Evolutionary conservation across 1,140 invertebrate genomes (phyloP), one percentile per base, ranked within the genome.

Genomic region (Streblospio benedicti): DNA sequence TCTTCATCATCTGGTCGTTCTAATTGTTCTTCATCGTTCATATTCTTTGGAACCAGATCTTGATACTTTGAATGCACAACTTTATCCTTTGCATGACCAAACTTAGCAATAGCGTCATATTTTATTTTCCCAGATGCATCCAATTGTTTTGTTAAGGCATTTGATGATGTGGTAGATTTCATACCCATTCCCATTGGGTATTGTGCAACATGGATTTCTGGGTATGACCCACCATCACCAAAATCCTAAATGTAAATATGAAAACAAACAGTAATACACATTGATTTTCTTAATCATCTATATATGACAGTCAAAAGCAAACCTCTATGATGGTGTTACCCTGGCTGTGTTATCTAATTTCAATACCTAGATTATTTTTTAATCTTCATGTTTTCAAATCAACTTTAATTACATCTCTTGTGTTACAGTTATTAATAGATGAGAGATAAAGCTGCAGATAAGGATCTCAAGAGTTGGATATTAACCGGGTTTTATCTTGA

Each of bases 151-250:
- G 94, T 91, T 6, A 99, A 71, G 0, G 94, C 90, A 81, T 96
- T 96, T 14, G 89, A 89, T 6, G 72, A 66, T 35, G 66, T 67
- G 27, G 63, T 57, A 64, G 77, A 78, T 61, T 85, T 68, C 83
- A 84, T 57, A 23, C 77, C 76, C 83, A 96, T 89, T 62, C 87
- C 87, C 30, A 99, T 76, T 0, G 97, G 97, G 80, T 93, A 96
- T 71, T 99, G 97, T 0, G 93, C 93, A 14, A 98, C 88, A 74
- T 88, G 89, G 59, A 99, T 95, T 80, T 99, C 97, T 0, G 97
- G 96, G 79, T 94, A 99, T 0, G 97, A 92, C 12, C 97, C 97
- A 5, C 97, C 97, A 86, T 99, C 95, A 68, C 85, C 85, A 83
- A 85, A 91, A 79, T 91, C 89, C 82, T 84, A 65, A 32, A 64